Percentiles rank a stretch among this genome's conserved stretches.
phyloP scores from a whole-genome alignment of 2,888 invertebrate genomes.

The Xylota sylvarum region DNA sequence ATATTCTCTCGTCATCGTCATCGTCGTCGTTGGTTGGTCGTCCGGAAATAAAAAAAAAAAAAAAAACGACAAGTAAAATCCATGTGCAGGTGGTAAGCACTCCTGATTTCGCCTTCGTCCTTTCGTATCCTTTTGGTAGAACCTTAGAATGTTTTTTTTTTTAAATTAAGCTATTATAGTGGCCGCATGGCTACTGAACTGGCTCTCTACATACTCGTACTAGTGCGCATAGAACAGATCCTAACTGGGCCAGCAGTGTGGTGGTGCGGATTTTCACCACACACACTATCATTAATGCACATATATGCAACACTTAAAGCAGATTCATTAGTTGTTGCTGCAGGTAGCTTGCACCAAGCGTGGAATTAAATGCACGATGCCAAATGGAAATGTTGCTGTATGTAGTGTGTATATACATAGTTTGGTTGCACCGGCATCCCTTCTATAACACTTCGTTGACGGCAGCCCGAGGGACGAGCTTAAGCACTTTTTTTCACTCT shows the following conservation, averaged over 20 bases:
- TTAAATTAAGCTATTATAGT: slow-evolving; percentile 59
- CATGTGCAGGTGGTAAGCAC: slow-evolving; percentile 6
- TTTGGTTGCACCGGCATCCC: slow-evolving; percentile 13
- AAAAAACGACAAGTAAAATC: slow-evolving; percentile 3
- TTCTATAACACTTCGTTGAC: slow-evolving; percentile 31
- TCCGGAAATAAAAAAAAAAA: slow-evolving; percentile 4
- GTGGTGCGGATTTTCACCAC: slow-evolving; percentile 42
- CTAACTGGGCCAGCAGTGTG: slow-evolving; percentile 22
- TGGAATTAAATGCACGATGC: slow-evolving; percentile 68
- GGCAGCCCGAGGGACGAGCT: slow-evolving; percentile 23
- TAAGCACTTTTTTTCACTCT: slow-evolving; percentile 35
- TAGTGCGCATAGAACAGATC: slow-evolving; percentile 10
- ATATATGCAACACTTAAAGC: slow-evolving; percentile 67
- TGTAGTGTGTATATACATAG: not conserved
- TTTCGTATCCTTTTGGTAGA: slow-evolving; percentile 13
- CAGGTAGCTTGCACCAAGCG: slow-evolving; percentile 62
- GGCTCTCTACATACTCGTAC: not conserved
- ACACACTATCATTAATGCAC: slow-evolving; percentile 59
- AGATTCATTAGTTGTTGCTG: slow-evolving; percentile 68
- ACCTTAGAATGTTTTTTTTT: slow-evolving; percentile 9
- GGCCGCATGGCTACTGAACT: slow-evolving; percentile 2
- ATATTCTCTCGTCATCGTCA: slow-evolving; percentile 23
- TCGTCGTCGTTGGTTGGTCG: not conserved
- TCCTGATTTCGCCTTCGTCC: slow-evolving; percentile 35
- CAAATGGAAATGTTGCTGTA: slow-evolving; percentile 42